Percentiles rank a stretch among this genome's conserved stretches.
Evolutionary conservation across 2,888 invertebrate species (phyloP).

Genomic region (Halictus ligatus): DNA sequence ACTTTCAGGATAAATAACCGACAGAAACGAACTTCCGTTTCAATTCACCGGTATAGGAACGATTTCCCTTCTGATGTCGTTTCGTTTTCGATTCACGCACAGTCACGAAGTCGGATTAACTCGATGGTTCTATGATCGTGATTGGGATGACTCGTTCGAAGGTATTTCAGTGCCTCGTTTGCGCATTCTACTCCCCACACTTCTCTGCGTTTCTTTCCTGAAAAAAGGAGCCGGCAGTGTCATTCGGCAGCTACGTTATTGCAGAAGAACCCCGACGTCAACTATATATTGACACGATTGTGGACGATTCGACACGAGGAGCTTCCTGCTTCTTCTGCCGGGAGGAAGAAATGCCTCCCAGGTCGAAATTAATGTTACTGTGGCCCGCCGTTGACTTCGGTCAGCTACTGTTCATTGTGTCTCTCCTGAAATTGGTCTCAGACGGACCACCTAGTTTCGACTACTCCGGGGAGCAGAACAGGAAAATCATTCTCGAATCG

Average conservation of each 20-base stretch:
- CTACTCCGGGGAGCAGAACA: not conserved
- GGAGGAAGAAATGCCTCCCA: conserved; percentile 23
- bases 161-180: conserved; percentile 53
- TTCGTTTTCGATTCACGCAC: conserved; percentile 60
- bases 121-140: conserved; percentile 59
- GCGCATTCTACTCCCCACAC: conserved; percentile 14
- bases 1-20: not conserved
- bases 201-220: not conserved
- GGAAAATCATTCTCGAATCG: not conserved
- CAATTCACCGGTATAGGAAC: conserved; percentile 24
- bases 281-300: conserved; percentile 24
- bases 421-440: conserved; percentile 16
- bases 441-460: conserved; percentile 44
- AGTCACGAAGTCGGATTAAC: conserved; percentile 69
- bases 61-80: conserved; percentile 24
- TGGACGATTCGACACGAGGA: conserved; percentile 44
- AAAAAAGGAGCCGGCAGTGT: conserved; percentile 26
- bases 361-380: conserved; percentile 44
- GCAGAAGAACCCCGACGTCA: conserved; percentile 8
- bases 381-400: not conserved
- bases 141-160: conserved; percentile 70
- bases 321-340: conserved; percentile 1
- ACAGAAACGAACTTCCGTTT: conserved; percentile 30
- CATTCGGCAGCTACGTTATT: conserved; percentile 43
- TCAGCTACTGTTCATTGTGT: conserved; percentile 43